These are phyloP conservation scores for Macquaria australasica DNA, from an alignment of 2,113 vertebrate genomes.

Conservation along the genomic window DNA sequence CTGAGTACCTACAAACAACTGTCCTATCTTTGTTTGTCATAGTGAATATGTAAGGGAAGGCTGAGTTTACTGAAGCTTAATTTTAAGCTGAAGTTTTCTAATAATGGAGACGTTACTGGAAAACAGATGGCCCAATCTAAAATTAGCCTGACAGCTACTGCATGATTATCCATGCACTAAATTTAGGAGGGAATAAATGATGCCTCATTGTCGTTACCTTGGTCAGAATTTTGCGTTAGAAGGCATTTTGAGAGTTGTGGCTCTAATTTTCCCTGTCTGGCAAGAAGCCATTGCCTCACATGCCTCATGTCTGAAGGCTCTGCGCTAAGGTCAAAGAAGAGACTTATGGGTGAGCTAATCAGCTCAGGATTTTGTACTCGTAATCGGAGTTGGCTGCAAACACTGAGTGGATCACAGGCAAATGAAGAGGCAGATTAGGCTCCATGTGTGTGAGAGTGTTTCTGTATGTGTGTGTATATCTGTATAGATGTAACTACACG, in stretches of 20 bases:
- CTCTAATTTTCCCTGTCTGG: constrained; percentile 29
- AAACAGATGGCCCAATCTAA: constrained; percentile 60
- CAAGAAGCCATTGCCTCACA: constrained; percentile 34
- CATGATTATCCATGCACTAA: constrained; percentile 42
- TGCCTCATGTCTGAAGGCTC: constrained; percentile 26
- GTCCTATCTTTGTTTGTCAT: neutral
- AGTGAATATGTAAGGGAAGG: neutral
- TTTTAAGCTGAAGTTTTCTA: constrained; percentile 19
- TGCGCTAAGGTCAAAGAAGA: constrained; percentile 52
- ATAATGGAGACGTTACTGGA: constrained; percentile 23
- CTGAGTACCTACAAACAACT: constrained; percentile 27
- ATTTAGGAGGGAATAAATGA: constrained; percentile 46
- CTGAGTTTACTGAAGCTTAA: constrained; percentile 18
- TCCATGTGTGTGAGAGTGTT: constrained; percentile 7
- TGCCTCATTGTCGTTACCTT: constrained; percentile 33
- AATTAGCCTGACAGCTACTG: constrained; percentile 42
- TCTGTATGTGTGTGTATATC: neutral
- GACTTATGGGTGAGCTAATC: constrained; percentile 66
- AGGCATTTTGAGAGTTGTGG: neutral
- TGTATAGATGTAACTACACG: neutral
- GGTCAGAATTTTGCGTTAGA: neutral
- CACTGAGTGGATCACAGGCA: constrained; percentile 53
- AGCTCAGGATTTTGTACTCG: constrained; percentile 57
- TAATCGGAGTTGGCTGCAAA: constrained; percentile 59
- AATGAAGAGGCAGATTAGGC: constrained; percentile 51